Base-by-base conservation (phyloP, 2,797 vertebrate species). In the Chaetodon trifasciatus region DNA sequence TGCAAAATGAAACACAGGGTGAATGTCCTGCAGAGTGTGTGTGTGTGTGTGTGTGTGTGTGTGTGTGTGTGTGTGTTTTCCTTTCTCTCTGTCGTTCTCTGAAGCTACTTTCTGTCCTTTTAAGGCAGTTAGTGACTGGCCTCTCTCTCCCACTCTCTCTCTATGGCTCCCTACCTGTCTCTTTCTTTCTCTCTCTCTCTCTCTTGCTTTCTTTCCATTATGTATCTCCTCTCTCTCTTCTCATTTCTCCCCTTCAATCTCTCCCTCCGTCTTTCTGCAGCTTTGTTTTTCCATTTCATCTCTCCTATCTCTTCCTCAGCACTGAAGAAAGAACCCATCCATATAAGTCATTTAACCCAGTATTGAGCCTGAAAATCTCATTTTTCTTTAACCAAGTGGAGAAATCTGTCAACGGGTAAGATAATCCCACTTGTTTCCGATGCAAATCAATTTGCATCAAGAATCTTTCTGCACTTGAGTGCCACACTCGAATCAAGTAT, bases 41-140 rank as follows among this genome's bases (percentile, higher is more conserved):
- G 74, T 58, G 61, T 67, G 64, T 37, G 47, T 37, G 44, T 61
- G 44, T 47, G 40, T 62, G 74, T 35, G 46, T n/a, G 23, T 42
- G 64, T 57, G 24, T 58, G 71, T 37, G 63, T 63, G 77, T 62
- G 56, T 37, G 61, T 32, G 63, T 83, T 61, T 80, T 32, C 35
- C 6, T 23, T 47, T 83, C 42, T 67, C 24, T 77, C 35, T 80
- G 79, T 86, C 73, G 3, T 67, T 76, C 39, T 81, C 68, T 82
- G 61, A 75, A 82, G 65, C 55, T 83, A 85, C 85, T 93, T 91
- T 91, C 87, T 90, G 83, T 88, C 94, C 94, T 95, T 95, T 94
- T 95, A 95, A 93, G 93, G 93, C 84, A 81, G 89, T 88, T 71
- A 77, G 84, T 60, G 74, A 69, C 66, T 67, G 47, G 44, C 56